phyloP scores from a whole-genome alignment of 2,888 invertebrate species.

The Lapara coniferarum region DNA sequence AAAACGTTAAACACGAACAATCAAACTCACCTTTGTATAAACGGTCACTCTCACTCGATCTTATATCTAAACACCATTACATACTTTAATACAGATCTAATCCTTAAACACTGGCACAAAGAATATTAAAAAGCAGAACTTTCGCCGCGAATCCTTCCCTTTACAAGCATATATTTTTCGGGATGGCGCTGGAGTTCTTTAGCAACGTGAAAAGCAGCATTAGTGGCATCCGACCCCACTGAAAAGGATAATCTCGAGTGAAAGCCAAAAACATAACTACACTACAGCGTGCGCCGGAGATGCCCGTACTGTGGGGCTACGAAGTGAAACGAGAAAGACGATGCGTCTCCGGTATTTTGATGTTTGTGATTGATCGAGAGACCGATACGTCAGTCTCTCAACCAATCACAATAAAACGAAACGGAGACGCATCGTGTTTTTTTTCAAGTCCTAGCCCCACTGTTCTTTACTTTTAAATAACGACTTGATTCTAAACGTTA shows the following conservation, averaged over 20 bases:
- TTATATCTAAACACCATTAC: not conserved
- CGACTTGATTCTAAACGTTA: too few relatives aligned
- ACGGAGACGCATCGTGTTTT: too few relatives aligned
- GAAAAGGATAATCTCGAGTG: constrained; percentile 56
- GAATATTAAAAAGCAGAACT: constrained; percentile 16
- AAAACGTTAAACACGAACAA: too few relatives aligned
- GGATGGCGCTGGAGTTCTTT: constrained; percentile 48
- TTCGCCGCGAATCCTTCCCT: constrained; percentile 1
- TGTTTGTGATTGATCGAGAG: too few relatives aligned
- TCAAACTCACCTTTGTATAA: not conserved
- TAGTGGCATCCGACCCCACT: constrained; percentile 47
- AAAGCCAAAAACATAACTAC: constrained; percentile 45
- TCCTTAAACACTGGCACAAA: constrained; percentile 10
- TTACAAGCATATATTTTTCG: constrained; percentile 39
- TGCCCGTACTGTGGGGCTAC: not conserved
- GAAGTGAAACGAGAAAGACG: too few relatives aligned
- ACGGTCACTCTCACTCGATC: not conserved
- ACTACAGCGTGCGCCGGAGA: not conserved
- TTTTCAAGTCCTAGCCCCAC: too few relatives aligned
- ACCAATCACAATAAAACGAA: too few relatives aligned
- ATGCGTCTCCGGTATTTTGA: too few relatives aligned
- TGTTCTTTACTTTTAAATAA: not conserved
- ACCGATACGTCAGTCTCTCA: too few relatives aligned
- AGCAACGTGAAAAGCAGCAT: constrained; percentile 59
- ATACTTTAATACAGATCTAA: not conserved